These are phyloP conservation scores for Volucella zonaria DNA, from an alignment of 2,888 invertebrate species.

Conservation along the genomic window DNA sequence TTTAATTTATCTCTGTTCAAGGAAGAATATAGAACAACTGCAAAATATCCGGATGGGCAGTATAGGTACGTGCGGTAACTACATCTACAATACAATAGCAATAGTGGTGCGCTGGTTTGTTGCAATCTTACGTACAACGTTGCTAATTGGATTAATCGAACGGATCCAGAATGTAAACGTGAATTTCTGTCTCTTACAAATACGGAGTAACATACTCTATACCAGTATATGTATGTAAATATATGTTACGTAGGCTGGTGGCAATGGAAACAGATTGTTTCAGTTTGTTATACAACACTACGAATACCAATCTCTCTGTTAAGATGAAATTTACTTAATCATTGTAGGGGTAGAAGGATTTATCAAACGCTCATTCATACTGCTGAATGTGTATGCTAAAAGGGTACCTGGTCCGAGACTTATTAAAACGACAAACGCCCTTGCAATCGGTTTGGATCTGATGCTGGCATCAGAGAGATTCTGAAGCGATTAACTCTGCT, in stretches of 20 bases:
- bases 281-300: too few relatives aligned
- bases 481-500: neutral
- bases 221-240: neutral
- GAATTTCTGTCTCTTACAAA: conserved; percentile 29
- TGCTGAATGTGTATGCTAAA: neutral
- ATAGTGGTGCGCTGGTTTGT: neutral
- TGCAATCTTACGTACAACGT: conserved; percentile 42
- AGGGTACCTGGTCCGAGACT: neutral
- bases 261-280: too few relatives aligned
- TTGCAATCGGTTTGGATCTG: conserved; percentile 19
- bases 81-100: too few relatives aligned
- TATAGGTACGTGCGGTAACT: too few relatives aligned
- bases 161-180: conserved; percentile 32
- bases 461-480: neutral
- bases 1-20: conserved; percentile 17
- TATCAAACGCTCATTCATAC: too few relatives aligned
- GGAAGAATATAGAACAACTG: neutral
- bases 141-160: conserved; percentile 68
- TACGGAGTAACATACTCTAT: neutral
- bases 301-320: too few relatives aligned
- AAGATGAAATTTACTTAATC: too few relatives aligned
- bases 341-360: too few relatives aligned
- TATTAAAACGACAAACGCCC: conserved; percentile 7
- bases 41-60: neutral
- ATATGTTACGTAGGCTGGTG: too few relatives aligned